Base-by-base conservation (phyloP, 2,888 invertebrate species). In the Andrena trimmerana region DNA sequence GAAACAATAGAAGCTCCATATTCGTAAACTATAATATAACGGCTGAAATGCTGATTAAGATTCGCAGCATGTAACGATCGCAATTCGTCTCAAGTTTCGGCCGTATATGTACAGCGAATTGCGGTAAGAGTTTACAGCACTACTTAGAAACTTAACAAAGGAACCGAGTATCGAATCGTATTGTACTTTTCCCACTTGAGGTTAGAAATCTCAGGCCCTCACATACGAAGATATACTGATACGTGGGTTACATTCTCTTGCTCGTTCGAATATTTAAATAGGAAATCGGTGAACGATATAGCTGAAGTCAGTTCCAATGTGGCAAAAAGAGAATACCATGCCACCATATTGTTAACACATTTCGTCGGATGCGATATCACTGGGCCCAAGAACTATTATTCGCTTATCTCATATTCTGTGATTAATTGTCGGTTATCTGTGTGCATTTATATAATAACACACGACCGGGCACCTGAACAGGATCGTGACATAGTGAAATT, bases 1-100 rank as follows among this genome's bases (percentile, higher is more conserved):
- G 54, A 75, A 33, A 78, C 83, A 80, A 80, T 82, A 36, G 59
- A 50, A 27, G 29, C 20, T 57, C 84, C 52, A 81, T 78, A 74
- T 85, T 84, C 65, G 78, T 72, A 59, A 65, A 13, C 67, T 52
- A 36, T 54, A 78, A 67, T 52, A 36, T 54, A 78, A 62, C 63
- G 60, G 66, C 48, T 36, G 52, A 70, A 65, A 71, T 59, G 20
- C 68, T 84, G 67, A 84, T 85, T 78, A 66, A 57, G 27, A 85
- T 84, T 78, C 81, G 63, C 67, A 65, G 50, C 71, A 67, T 57
- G 27, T 68, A 71, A 66, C 69, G 48, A 54, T 52, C 59, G 29
- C 33, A 70, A 74, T 70, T 70, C 59, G 48, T 42, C 20, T 72
- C 48, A 16, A 54, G 33, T 75, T 69, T 74, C 74, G 13, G 42